Conservation (phyloP, 2,797 vertebrate genomes). For the Hypotaenidia philippensis region DNA sequence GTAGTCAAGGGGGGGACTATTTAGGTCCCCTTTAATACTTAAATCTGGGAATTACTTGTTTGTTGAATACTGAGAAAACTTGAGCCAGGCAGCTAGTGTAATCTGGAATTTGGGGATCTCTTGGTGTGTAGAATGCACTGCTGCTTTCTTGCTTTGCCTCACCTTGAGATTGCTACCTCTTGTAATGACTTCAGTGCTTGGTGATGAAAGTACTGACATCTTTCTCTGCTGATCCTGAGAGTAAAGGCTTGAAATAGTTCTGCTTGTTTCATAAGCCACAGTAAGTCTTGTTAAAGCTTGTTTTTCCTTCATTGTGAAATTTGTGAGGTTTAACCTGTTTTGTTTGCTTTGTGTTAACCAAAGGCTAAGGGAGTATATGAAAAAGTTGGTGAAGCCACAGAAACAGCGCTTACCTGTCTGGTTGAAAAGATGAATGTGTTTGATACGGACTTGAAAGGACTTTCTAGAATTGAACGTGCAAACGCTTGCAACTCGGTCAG, state of each 20-base stretch:
- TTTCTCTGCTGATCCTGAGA: not conserved
- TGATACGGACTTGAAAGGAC: slow-evolving; percentile 90
- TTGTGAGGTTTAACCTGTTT: not conserved
- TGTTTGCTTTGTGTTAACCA: slow-evolving; percentile 55
- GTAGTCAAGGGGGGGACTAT: not conserved
- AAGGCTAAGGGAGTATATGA: slow-evolving; percentile 95
- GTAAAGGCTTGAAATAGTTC: not conserved
- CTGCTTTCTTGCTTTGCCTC: not conserved
- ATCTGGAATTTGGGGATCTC: not conserved
- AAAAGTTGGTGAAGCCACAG: slow-evolving; percentile 97
- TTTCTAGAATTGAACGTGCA: slow-evolving; percentile 94
- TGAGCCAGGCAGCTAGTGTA: not conserved
- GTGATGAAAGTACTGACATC: not conserved
- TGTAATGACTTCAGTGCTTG: not conserved
- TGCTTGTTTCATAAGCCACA: not conserved
- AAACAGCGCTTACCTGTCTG: slow-evolving; percentile 94
- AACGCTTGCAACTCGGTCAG: slow-evolving; percentile 97
- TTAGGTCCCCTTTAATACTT: not conserved
- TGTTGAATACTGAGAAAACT: not conserved
- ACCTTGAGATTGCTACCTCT: not conserved
- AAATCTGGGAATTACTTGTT: not conserved
- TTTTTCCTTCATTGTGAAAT: not conserved
- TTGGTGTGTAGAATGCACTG: not conserved
- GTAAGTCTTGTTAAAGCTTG: not conserved
- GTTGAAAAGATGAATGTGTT: slow-evolving; percentile 99